Evolutionary conservation across 2,797 vertebrate genomes (phyloP), one percentile per base, ranked within the genome.

Genomic region (Loris lydekkerianus): DNA sequence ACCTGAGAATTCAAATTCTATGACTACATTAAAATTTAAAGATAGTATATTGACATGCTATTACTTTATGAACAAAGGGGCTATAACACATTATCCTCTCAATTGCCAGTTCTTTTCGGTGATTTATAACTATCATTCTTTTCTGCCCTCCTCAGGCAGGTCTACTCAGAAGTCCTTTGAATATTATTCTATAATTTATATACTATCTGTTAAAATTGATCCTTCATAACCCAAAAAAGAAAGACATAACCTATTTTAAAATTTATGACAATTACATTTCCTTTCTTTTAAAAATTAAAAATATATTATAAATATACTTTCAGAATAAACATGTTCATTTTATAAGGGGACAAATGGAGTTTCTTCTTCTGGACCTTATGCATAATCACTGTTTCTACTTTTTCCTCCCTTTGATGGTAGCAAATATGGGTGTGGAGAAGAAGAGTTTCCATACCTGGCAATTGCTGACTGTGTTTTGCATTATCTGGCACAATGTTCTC

Each of bases 251-350:
- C 15, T 73, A 34, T 37, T 77, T 27, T 73, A 25, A 67, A 80
- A 61, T 37, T 94, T 58, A 14, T 61, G 21, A 2, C 37, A 69
- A 73, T 65, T 65, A 73, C 29, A 69, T 31, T 72, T 88, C 5
- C 2, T 86, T n/a, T 76, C 4, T 69, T 91, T 73, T 40, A 13
- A 89, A 93, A 78, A 85, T 93, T 85, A 96, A 92, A 20, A 0
- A 13, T 65, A 14, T 82, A 75, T 37, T 85, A 65, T 81, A 94
- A 84, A 40, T 76, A 89, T 8, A 40, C 1, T 9, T 14, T 58
- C 25, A 49, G 49, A 65, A 72, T 49, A 88, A 83, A 53, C 13
- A 40, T 58, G 18, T 10, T 81, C 90, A 0, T 87, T 83, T 84
- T 60, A 61, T 43, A 60, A 81, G 31, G 90, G 13, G 67, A 72